Evolutionary conservation across 2,888 invertebrate genomes (phyloP), one percentile per base, ranked within the genome.

Genomic region (Meliscaeva auricollis): DNA sequence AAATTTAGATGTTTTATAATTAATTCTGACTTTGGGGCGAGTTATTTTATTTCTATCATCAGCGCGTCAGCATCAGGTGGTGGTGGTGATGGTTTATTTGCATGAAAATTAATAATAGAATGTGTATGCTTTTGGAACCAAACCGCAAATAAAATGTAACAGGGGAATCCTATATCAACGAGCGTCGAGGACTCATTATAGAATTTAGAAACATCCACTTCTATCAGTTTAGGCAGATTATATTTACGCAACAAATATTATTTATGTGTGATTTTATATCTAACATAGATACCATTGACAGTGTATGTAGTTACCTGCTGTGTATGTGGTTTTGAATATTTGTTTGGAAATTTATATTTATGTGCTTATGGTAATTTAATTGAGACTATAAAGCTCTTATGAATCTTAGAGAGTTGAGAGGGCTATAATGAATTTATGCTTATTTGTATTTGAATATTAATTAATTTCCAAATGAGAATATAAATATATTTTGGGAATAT

Each of bases 1-100:
- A 15, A 41, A 41, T 60, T 60, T 50, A 30, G 58, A 32, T 69
- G 58, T 58, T 60, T n/a, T 26, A 26, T 76, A 60, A 50, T 76
- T 69, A 56, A 50, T 76, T 69, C 30, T 62, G 26, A 26, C 22
- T 62, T 8, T 26, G 26, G 26, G n/a, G 30, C n/a, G 5, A 48
- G 58, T 68, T 11, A 60, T 30, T 58, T 50, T 41, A 69, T 60
- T 68, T 48, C n/a, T n/a, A 60, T 60, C 48, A 52, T 44, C 38
- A 76, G n/a, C n/a, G n/a, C 26, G 35, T 8, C 35, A 38, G 5
- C 35, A 38, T 38, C 35, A 38, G 35, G 35, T 38, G 35, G 35
- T 38, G 35, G 22, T 66, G 54, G 26, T 56, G 4, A n/a, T 13
- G 11, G 11, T 7, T 3, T 52, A n/a, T 54, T 32, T 54, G 17